Percentiles rank a stretch among this genome's conserved stretches.
phyloP scores from a whole-genome alignment of 2,113 vertebrate genomes.

The Manacus vitellinus region DNA sequence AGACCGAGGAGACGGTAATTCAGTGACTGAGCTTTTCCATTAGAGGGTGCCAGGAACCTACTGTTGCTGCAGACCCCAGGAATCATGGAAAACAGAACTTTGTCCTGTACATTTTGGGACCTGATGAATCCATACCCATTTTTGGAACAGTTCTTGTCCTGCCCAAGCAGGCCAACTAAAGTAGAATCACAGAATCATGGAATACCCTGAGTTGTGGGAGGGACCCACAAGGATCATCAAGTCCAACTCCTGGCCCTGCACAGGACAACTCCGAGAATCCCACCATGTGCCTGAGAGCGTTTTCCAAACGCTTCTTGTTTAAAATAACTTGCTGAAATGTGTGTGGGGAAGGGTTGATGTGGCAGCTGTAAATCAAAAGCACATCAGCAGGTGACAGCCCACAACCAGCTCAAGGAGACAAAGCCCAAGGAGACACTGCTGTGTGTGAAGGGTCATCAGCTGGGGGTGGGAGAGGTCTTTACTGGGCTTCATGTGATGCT shows the following conservation, averaged over 20 bases:
- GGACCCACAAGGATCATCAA: neutral
- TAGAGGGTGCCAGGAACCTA: conserved; percentile 63
- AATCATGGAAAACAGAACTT: neutral
- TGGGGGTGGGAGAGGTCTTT: neutral
- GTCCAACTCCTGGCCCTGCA: neutral
- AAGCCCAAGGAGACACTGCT: neutral
- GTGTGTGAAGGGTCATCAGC: neutral
- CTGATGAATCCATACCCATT: neutral
- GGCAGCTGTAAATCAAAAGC: neutral
- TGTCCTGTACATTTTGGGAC: neutral
- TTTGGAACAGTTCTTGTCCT: neutral
- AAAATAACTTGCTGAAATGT: neutral
- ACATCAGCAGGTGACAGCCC: neutral
- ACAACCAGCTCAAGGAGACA: neutral
- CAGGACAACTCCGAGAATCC: too few species aligned
- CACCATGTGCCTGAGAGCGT: accelerated
- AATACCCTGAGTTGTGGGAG: neutral
- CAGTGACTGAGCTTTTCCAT: conserved; percentile 57
- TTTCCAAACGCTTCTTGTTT: neutral
- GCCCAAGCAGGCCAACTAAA: neutral
- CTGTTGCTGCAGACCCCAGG: conserved; percentile 16
- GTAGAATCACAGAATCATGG: accelerated
- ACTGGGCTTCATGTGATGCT: neutral
- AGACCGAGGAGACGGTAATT: neutral
- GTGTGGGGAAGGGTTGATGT: neutral